Evolutionary conservation across 2,888 invertebrate genomes (phyloP), one percentile per base, ranked within the genome.

Genomic region (Pedicia rivosa): DNA sequence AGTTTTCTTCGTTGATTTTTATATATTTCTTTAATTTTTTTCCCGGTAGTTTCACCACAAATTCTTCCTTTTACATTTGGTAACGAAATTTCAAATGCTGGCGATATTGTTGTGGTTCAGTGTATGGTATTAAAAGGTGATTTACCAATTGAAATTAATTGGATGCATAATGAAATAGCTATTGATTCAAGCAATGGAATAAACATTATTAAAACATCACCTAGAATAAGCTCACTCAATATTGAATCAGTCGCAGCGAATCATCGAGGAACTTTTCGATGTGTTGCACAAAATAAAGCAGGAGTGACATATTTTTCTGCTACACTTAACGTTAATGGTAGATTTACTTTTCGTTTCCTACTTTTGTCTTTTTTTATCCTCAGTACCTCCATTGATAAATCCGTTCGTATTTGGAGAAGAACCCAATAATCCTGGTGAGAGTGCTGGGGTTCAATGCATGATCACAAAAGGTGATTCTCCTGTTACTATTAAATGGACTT

Each of bases 101-200:
- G 77, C 38, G 78, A 78, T 50, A 68, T 71, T 53, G 68, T 74
- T 24, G 74, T 77, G 29, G 69, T 73, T 10, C 71, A 72, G 42
- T 84, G 83, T 56, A 72, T 75, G 49, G 75, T 78, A 27, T 70
- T 68, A 43, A 78, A 80, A 57, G 83, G 87, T 35, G 87, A 88
- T 57, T 60, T 74, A 44, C 87, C 87, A 17, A 65, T 88, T 39
- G 68, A 68, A 43, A 78, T 88, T 41, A 67, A 68, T 34, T 87
- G 84, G 84, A 72, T 65, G 33, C 62, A 70, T 33, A 66, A 70
- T 45, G 64, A 66, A 5, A 48, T 52, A 4, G 59, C 50, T 41
- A 58, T 54, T 43, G 63, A 56, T 44, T 65, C 62, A 48, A 69
- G 67, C 46, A 62, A 64, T 47, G 72, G 61, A 28, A 53, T 61